Percentiles rank a stretch among this genome's conserved stretches.
Evolutionary conservation across 2,113 vertebrate genomes (phyloP).

Genomic region (Sinocyclocheilus anshuiensis): DNA sequence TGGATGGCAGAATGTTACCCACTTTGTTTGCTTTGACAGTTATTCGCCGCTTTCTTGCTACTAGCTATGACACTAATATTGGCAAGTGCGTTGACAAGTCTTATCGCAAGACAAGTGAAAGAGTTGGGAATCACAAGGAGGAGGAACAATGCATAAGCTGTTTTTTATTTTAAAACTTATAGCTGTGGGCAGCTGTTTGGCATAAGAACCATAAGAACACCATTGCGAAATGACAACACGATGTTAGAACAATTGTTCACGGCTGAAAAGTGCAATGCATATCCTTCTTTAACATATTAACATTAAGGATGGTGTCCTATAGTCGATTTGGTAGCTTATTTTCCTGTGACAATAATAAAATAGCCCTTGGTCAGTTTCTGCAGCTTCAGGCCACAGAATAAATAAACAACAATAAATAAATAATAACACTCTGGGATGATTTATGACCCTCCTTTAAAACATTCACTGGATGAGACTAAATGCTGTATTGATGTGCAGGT

Average conservation of each 20-base stretch:
- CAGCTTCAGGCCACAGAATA: slow-evolving; percentile 33
- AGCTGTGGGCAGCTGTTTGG: slow-evolving; percentile 29
- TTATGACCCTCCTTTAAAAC: slow-evolving; percentile 44
- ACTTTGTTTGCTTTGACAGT: background rate
- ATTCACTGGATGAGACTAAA: slow-evolving; percentile 39
- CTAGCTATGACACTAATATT: background rate
- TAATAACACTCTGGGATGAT: slow-evolving; percentile 53
- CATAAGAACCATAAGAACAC: too few species aligned
- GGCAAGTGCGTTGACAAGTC: background rate
- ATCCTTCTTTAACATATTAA: slow-evolving; percentile 18
- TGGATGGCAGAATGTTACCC: background rate
- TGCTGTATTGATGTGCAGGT: slow-evolving; percentile 51
- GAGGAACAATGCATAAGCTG: background rate
- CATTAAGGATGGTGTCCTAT: slow-evolving; percentile 18
- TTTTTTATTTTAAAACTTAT: slow-evolving; percentile 22
- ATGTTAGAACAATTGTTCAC: background rate
- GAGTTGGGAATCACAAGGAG: background rate
- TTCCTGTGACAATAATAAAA: slow-evolving; percentile 23
- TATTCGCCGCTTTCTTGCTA: background rate
- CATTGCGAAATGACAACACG: background rate
- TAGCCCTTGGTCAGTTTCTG: slow-evolving; percentile 31
- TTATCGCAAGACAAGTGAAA: background rate
- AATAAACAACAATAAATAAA: slow-evolving; percentile 57
- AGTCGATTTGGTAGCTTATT: slow-evolving; percentile 33
- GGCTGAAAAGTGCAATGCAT: slow-evolving; percentile 16